Conservation (phyloP, 2,888 invertebrate species). For the Polietes domitor region DNA sequence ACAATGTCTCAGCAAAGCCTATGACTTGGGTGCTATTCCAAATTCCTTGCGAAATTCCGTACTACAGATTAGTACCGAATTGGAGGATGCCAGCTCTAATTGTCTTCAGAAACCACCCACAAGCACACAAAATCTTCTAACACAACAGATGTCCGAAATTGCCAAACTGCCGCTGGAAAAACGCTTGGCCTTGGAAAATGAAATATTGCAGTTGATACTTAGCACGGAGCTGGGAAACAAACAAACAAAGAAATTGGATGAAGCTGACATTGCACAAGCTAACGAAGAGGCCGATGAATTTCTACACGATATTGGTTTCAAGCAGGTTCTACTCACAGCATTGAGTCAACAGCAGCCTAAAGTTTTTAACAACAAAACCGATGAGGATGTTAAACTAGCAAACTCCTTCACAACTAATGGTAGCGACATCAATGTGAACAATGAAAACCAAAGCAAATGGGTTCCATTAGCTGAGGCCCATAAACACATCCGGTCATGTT, state of each 20-base stretch:
- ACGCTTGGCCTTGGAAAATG: slow-evolving; percentile 71
- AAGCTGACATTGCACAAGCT: slow-evolving; percentile 25
- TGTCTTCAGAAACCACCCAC: slow-evolving; percentile 3
- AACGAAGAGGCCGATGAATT: slow-evolving; percentile 69
- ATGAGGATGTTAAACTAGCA: too few species aligned
- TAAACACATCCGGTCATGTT: slow-evolving; percentile 64
- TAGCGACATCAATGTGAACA: not conserved
- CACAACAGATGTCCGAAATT: slow-evolving; percentile 66
- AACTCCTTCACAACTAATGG: not conserved
- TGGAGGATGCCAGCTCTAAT: slow-evolving; percentile 51
- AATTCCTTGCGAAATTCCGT: slow-evolving; percentile 65
- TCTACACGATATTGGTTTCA: slow-evolving; percentile 68
- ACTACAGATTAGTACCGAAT: slow-evolving; percentile 61
- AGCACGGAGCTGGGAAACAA: slow-evolving; percentile 66
- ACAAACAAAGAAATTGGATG: slow-evolving; percentile 35
- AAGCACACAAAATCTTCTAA: slow-evolving; percentile 45
- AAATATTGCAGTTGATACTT: slow-evolving; percentile 72
- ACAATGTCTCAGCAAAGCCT: slow-evolving; percentile 64
- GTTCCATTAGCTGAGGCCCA: slow-evolving; percentile 60
- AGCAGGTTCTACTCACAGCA: slow-evolving; percentile 47
- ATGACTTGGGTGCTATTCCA: slow-evolving; percentile 68
- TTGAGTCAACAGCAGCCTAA: slow-evolving; percentile 39
- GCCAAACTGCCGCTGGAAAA: slow-evolving; percentile 65
- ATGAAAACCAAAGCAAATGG: slow-evolving; percentile 17
- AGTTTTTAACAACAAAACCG: not conserved